A percentile compares a stretch with the other conserved stretches of the same genome.
These are phyloP conservation scores for Coelopa pilipes DNA, from an alignment of 2,888 invertebrate species.

Conservation along the genomic window DNA sequence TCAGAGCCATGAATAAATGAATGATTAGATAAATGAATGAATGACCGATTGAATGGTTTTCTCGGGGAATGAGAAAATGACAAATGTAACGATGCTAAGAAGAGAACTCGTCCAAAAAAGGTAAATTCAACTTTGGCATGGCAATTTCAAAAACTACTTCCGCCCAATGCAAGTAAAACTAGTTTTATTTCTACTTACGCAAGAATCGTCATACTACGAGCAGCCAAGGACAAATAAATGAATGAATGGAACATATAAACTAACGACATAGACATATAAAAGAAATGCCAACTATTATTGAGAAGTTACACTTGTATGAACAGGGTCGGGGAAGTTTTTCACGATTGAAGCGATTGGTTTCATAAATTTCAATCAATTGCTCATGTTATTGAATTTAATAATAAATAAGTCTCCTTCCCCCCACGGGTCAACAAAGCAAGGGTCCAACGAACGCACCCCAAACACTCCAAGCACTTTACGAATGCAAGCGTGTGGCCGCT, in stretches of 20 bases:
- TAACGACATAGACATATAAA: slow-evolving; percentile 4
- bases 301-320: no score
- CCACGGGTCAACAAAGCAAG: no score
- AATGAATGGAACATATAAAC: background rate
- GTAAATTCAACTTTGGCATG: background rate
- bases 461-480: no score
- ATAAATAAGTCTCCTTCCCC: no score
- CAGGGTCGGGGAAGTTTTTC: no score
- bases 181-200: background rate
- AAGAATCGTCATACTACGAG: background rate
- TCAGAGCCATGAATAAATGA: background rate
- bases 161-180: background rate
- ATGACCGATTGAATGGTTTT: background rate
- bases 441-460: no score
- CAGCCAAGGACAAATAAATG: slow-evolving; percentile 25
- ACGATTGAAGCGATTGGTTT: no score
- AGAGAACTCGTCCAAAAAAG: background rate
- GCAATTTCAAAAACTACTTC: background rate
- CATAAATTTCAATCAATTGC: no score
- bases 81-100: no score
- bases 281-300: background rate
- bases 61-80: background rate
- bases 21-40: background rate
- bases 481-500: no score
- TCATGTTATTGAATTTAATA: no score